Conservation (phyloP, 2,797 vertebrate species). For the Pantherophis vulpinus region DNA sequence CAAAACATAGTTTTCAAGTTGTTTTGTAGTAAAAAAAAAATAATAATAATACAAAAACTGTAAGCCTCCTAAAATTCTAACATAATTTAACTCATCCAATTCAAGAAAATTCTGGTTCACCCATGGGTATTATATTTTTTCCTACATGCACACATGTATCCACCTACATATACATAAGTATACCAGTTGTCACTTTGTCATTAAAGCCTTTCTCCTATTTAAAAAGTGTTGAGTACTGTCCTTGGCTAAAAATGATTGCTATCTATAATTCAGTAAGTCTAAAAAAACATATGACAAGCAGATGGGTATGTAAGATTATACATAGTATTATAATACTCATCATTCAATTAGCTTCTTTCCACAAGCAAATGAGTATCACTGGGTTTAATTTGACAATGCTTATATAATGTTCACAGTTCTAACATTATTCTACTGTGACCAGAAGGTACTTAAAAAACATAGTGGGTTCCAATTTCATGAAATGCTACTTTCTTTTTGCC, state of each 20-base stretch:
- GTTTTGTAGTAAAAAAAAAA: not conserved
- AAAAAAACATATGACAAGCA: not conserved
- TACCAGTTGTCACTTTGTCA: not conserved
- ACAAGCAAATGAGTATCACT: not conserved
- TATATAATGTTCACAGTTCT: not conserved
- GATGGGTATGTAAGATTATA: not conserved
- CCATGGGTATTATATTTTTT: not conserved
- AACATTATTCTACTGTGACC: not conserved
- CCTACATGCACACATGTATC: not conserved
- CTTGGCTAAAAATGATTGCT: not conserved
- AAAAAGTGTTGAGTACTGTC: not conserved
- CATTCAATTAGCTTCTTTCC: not conserved
- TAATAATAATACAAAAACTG: not conserved
- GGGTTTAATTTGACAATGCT: not conserved
- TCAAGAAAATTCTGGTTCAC: not conserved
- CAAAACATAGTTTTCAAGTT: not conserved
- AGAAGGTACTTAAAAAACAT: not conserved
- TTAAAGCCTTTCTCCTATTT: not conserved
- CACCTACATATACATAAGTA: not conserved
- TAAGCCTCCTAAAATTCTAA: not conserved
- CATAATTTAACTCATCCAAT: not conserved
- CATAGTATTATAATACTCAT: too few species aligned
- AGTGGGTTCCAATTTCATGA: not conserved
- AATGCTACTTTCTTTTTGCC: not conserved
- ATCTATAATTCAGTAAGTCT: not conserved